Base-by-base conservation (phyloP, 2,888 invertebrate species). In the Proisotoma minuta region DNA sequence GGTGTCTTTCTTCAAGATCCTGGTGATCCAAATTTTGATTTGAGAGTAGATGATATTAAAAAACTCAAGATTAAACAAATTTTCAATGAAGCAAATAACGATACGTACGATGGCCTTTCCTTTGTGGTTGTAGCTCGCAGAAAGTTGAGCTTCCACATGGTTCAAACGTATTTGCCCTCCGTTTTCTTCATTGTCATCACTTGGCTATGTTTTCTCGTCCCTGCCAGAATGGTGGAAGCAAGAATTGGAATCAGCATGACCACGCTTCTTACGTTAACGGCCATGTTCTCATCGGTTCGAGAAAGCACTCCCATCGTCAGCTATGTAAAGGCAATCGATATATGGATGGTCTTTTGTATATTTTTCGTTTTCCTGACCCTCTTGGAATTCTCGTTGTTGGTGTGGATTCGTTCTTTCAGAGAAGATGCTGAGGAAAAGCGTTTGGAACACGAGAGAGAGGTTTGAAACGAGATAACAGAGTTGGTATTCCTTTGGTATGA, bases 171-270 rank as follows among this genome's bases (percentile, higher is more conserved):
- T 51, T 29, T 69, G 10, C 66, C 66, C 0, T 66, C 66, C 26
- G 59, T 66, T 29, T 68, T 72, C 61, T 72, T 66, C 54, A 70
- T 72, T 22, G 63, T 72, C 10, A 68, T 72, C n/a, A 72, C 69
- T 20, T 69, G 69, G 63, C 57, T 72, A 0, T 68, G 69, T 39
- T 72, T 68, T 26, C 62, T 72, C 10, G 57, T 72, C 1, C 72
- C 72, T 1, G 60, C 70, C 8, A 43, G 63, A 53, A 68, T 68
- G 63, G 68, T 70, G 1, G 69, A 68, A 48, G 71, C 69, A 8
- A 57, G 69, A 54, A 72, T 72, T 22, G 71, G 71, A 28, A 67
- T 70, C 20, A 63, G 62, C 20, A 70, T 72, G 71, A 72, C 71
- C 10, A 68, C 69, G 2, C 57, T 72, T 24, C 61, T 72, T 1